Evolutionary conservation across 1,140 invertebrate genomes (phyloP).

Genomic region (Lanistes nyassanus): DNA sequence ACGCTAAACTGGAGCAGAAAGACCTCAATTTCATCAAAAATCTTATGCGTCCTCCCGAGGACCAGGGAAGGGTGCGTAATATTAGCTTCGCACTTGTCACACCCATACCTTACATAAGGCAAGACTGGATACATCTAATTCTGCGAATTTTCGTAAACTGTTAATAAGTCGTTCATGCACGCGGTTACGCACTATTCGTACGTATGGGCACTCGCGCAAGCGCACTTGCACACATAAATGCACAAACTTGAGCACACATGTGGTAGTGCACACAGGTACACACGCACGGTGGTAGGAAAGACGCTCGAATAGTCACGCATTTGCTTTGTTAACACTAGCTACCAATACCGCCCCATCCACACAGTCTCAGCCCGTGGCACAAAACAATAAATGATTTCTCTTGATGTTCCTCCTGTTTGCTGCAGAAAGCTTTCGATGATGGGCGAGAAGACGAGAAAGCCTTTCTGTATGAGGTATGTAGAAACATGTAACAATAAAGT

Average conservation of each 20-base stretch:
- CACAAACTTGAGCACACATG: too few relatives aligned
- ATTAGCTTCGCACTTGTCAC: not conserved
- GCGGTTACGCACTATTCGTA: not conserved
- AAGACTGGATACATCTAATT: not conserved
- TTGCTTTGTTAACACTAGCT: not conserved
- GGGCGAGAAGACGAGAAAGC: constrained; percentile 33
- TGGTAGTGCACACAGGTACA: too few relatives aligned
- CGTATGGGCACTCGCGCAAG: not conserved
- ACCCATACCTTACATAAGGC: not conserved
- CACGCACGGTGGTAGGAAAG: not conserved
- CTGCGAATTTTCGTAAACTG: not conserved
- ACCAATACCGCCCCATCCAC: not conserved
- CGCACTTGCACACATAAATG: not conserved
- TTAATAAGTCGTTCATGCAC: not conserved
- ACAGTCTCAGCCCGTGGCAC: too few relatives aligned
- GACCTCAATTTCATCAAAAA: constrained; percentile 25
- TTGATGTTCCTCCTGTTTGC: not conserved
- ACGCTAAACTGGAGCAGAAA: not conserved
- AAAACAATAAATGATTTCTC: not conserved
- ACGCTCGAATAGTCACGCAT: too few relatives aligned
- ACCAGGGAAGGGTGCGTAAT: not conserved
- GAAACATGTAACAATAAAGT: not conserved
- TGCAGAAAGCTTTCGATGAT: constrained; percentile 28
- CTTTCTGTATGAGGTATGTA: constrained; percentile 40
- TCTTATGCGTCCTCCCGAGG: constrained; percentile 2